These are phyloP conservation scores for Ceratina australensis DNA, from an alignment of 1,140 invertebrate genomes.

Conservation along the genomic window DNA sequence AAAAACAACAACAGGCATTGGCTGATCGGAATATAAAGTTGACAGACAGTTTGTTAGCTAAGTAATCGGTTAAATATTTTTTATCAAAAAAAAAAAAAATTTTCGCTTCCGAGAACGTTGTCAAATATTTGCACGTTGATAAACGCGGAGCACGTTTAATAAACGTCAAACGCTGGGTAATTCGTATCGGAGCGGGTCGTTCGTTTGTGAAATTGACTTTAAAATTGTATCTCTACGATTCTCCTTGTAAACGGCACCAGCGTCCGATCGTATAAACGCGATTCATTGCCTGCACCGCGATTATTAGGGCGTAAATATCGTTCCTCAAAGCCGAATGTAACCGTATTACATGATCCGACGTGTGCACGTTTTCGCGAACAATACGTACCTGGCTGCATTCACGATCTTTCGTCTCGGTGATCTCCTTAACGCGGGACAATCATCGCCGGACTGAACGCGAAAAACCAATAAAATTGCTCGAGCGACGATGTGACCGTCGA, in stretches of 20 bases:
- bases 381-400: background rate
- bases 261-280: background rate
- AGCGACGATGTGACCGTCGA: too few relatives aligned
- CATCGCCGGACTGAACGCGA: background rate
- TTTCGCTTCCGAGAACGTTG: too few relatives aligned
- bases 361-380: background rate
- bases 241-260: background rate
- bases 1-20: too few relatives aligned
- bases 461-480: too few relatives aligned
- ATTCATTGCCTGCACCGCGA: background rate
- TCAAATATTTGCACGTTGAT: background rate
- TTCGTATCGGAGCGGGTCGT: too few relatives aligned
- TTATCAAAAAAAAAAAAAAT: too few relatives aligned
- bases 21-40: too few relatives aligned
- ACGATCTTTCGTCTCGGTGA: background rate
- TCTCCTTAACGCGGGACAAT: background rate
- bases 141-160: background rate
- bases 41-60: too few relatives aligned
- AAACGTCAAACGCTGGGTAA: background rate
- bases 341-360: background rate
- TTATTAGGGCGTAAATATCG: constrained; percentile 4
- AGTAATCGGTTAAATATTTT: too few relatives aligned
- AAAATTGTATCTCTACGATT: background rate
- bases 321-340: background rate
- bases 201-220: constrained; percentile 4